phyloP scores from a whole-genome alignment of 1,140 invertebrate genomes.

The Globodera ellingtonae region DNA sequence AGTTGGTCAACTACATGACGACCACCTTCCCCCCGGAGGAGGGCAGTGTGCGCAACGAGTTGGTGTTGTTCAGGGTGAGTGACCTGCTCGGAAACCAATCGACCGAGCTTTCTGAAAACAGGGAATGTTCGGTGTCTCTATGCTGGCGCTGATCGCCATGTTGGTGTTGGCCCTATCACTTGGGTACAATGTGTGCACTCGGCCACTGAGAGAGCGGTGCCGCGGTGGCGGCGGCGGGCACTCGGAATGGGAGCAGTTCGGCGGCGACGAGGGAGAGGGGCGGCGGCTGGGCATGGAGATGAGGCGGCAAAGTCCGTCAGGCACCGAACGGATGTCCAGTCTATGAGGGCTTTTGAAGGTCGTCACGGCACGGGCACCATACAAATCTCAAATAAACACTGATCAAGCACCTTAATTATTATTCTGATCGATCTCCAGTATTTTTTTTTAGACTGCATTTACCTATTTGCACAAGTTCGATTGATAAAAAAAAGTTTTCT shows the following conservation, averaged over 20 bases:
- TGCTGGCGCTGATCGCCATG: slow-evolving; percentile 49
- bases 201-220: not conserved
- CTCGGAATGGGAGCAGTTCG: not conserved
- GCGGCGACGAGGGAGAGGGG: not conserved
- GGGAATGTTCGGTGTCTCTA: slow-evolving; percentile 42
- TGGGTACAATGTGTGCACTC: slow-evolving; percentile 52
- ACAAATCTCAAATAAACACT: too few relatives aligned
- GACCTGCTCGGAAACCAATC: not conserved
- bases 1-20: slow-evolving; percentile 64
- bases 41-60: slow-evolving; percentile 52
- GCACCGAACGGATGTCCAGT: not conserved
- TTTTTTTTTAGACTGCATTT: too few relatives aligned
- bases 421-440: too few relatives aligned
- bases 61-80: slow-evolving; percentile 47
- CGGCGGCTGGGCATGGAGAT: not conserved
- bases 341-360: not conserved
- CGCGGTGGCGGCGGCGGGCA: not conserved
- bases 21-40: slow-evolving; percentile 61
- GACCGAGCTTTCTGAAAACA: not conserved
- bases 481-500: too few relatives aligned
- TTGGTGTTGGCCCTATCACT: slow-evolving; percentile 51
- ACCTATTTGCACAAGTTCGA: too few relatives aligned
- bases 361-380: too few relatives aligned
- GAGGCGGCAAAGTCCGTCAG: not conserved
- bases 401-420: too few relatives aligned